Evolutionary conservation across 1,140 invertebrate species (phyloP).

Genomic region (Drosophila sucinea): DNA sequence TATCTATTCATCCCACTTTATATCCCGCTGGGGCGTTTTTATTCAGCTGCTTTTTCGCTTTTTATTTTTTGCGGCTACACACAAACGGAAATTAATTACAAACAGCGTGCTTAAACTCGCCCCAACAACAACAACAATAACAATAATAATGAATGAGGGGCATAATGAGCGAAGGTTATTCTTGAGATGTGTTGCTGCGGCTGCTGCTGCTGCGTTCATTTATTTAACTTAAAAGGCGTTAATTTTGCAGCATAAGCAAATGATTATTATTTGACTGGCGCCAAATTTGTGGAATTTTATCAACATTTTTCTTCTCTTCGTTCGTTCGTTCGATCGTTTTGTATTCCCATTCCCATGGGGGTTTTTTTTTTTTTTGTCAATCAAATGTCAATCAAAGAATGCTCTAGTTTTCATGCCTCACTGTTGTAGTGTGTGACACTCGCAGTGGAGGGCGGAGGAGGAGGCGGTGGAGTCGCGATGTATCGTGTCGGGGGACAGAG

Average conservation of each 20-base stretch:
- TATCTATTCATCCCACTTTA: background rate
- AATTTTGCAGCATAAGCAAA: conserved; percentile 59
- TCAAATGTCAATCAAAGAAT: conserved; percentile 80
- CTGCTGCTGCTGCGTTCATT: conserved; percentile 40
- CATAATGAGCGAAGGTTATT: conserved; percentile 72
- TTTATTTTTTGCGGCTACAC: conserved; percentile 73
- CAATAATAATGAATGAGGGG: conserved; percentile 68
- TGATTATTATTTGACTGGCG: conserved; percentile 53
- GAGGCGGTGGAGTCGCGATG: background rate
- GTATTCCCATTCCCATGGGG: conserved; percentile 42
- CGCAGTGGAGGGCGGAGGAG: background rate
- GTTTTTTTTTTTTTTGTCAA: conserved; percentile 57
- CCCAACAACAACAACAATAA: conserved; percentile 42
- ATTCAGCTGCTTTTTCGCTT: conserved; percentile 70
- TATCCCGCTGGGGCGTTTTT: conserved; percentile 43
- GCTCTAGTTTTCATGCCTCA: conserved; percentile 61
- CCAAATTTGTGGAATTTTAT: conserved; percentile 73
- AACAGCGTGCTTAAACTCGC: conserved; percentile 71
- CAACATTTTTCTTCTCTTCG: conserved; percentile 44
- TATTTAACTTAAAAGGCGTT: conserved; percentile 69
- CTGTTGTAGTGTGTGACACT: background rate
- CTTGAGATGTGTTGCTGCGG: conserved; percentile 31
- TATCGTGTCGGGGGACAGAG: background rate
- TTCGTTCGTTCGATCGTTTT: background rate
- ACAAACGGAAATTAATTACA: conserved; percentile 81